A percentile compares a stretch with the other conserved stretches of the same genome.
Evolutionary conservation across 2,888 invertebrate genomes (phyloP).

Genomic region (Mechanitis messenoides): DNA sequence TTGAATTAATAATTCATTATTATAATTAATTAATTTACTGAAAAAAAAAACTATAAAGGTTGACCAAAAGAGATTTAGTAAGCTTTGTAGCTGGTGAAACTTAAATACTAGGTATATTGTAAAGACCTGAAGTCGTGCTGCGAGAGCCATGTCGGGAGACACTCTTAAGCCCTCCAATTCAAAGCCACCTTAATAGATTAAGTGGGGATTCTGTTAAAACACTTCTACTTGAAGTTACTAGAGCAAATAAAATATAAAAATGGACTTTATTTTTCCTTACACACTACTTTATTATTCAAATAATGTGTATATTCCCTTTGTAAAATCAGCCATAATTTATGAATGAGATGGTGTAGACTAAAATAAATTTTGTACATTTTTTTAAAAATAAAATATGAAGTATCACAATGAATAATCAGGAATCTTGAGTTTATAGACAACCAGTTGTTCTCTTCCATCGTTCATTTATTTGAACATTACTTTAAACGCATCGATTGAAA

Average conservation of each 20-base stretch:
- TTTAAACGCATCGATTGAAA: too few species aligned
- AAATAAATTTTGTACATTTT: too few species aligned
- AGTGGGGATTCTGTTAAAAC: not conserved
- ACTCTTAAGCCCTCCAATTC: conserved; percentile 3
- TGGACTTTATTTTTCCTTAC: too few species aligned
- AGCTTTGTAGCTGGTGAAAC: conserved; percentile 1
- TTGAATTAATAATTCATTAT: not conserved
- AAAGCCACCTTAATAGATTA: conserved; percentile 7
- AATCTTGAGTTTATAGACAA: too few species aligned
- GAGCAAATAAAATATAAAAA: not conserved
- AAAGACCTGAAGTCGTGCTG: conserved; percentile 5
- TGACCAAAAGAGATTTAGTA: conserved; percentile 1
- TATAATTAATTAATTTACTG: not conserved
- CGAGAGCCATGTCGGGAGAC: conserved; percentile 4
- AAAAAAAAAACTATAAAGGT: not conserved
- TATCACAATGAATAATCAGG: too few species aligned
- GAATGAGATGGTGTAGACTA: too few species aligned
- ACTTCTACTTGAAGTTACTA: not conserved
- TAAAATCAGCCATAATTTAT: too few species aligned
- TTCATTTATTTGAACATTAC: too few species aligned
- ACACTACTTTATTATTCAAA: too few species aligned
- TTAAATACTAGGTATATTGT: conserved; percentile 5
- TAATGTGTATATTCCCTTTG: too few species aligned
- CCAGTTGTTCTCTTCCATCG: too few species aligned
- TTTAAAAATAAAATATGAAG: too few species aligned